Evolutionary conservation across 2,888 invertebrate genomes (phyloP).

Genomic region (Eurois occulta): DNA sequence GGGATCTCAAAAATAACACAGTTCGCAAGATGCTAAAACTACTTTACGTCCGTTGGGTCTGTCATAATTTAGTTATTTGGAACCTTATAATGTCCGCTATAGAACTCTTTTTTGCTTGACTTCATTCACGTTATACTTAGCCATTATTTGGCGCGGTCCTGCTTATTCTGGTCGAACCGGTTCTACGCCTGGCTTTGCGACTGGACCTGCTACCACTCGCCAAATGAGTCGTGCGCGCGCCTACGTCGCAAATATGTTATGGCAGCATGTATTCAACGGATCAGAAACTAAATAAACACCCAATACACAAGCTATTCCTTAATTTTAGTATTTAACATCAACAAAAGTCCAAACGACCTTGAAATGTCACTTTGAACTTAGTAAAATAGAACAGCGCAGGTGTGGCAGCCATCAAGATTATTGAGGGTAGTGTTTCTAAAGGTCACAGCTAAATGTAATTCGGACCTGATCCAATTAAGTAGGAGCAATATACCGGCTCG

Average conservation of each 20-base stretch:
- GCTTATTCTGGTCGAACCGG: conserved; percentile 89
- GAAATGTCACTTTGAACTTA: conserved; percentile 52
- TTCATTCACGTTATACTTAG: conserved; percentile 70
- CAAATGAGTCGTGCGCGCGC: conserved; percentile 84
- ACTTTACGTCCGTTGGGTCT: conserved; percentile 68
- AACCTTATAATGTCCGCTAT: conserved; percentile 71
- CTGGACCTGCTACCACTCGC: conserved; percentile 87
- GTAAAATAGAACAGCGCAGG: conserved; percentile 66
- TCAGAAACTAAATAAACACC: conserved; percentile 49
- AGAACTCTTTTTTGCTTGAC: conserved; percentile 76
- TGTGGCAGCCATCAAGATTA: conserved; percentile 75
- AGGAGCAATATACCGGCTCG: conserved; percentile 69
- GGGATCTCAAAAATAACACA: conserved; percentile 81
- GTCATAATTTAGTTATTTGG: conserved; percentile 61
- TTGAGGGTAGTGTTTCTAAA: conserved; percentile 74
- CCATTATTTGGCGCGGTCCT: conserved; percentile 84
- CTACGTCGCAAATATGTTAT: conserved; percentile 82
- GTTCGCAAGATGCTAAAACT: conserved; percentile 73
- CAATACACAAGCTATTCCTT: conserved; percentile 3
- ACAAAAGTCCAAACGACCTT: conserved; percentile 54
- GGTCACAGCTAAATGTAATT: conserved; percentile 80
- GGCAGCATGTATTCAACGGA: conserved; percentile 63
- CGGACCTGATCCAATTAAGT: conserved; percentile 78
- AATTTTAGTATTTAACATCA: conserved; percentile 15
- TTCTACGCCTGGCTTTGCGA: conserved; percentile 84